A percentile compares a stretch with the other conserved stretches of the same genome.
These are phyloP conservation scores for Anthopleura sola DNA, from an alignment of 64 coral and sea anemone genomes.

Conservation along the genomic window DNA sequence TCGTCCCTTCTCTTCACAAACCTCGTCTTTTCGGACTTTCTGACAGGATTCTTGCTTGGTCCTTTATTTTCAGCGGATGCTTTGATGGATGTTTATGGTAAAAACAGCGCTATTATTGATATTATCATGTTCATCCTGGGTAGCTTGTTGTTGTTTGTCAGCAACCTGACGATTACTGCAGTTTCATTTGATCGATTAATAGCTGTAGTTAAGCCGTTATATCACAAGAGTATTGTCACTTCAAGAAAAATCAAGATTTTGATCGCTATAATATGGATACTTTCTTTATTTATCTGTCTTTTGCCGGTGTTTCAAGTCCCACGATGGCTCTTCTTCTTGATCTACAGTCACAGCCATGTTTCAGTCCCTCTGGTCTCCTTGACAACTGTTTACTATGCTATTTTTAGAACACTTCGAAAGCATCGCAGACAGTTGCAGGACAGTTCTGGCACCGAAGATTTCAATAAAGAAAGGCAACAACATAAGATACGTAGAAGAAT, in stretches of 20 bases:
- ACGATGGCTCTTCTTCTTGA: neutral
- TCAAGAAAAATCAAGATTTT: neutral
- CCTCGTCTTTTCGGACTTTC: neutral
- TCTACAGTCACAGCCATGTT: constrained; percentile 15
- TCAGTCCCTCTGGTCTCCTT: constrained; percentile 2
- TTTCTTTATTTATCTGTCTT: neutral
- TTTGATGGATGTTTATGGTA: constrained; percentile 7
- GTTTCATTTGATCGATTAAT: constrained; percentile 11
- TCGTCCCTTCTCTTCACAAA: constrained; percentile 9
- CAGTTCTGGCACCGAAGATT: neutral
- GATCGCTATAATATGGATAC: neutral
- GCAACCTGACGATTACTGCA: constrained; percentile 13
- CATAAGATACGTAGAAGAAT: neutral
- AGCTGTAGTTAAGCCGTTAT: neutral
- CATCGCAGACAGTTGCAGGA: neutral
- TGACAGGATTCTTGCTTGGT: neutral
- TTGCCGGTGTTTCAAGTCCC: neutral
- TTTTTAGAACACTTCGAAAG: neutral
- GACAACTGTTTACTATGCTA: neutral
- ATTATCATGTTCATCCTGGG: constrained; percentile 23
- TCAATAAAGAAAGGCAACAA: neutral
- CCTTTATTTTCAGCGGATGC: neutral
- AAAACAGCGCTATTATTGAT: constrained; percentile 11
- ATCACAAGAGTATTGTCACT: constrained; percentile 13
- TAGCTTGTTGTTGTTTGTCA: constrained; percentile 13